A percentile compares a stretch with the other conserved stretches of the same genome.
phyloP scores from a whole-genome alignment of 64 coral and sea anemone genomes.

The Catalaphyllia jardinei region DNA sequence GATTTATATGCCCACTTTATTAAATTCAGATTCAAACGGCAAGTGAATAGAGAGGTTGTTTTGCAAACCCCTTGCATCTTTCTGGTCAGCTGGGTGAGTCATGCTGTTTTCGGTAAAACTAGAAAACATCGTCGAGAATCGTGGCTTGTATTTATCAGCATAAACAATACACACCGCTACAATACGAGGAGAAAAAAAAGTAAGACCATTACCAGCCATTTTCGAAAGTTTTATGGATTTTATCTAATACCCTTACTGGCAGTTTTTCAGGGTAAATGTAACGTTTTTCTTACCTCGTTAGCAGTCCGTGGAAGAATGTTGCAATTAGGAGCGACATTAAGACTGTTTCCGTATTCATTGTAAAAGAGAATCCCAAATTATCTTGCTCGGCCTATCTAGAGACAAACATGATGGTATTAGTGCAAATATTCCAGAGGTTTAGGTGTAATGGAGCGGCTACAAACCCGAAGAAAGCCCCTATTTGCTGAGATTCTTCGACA shows the following conservation, averaged over 20 bases:
- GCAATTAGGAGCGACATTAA: slow-evolving; percentile 8
- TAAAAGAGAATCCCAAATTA: slow-evolving; percentile 1
- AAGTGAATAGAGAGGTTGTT: neutral
- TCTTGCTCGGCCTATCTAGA: neutral
- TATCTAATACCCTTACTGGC: neutral
- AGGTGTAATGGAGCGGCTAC: neutral
- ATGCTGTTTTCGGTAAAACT: slow-evolving; percentile 3
- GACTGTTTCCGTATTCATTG: neutral
- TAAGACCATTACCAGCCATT: neutral
- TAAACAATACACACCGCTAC: neutral
- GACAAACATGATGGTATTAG: neutral
- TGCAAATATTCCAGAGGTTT: neutral
- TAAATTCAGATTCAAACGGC: slow-evolving; percentile 13
- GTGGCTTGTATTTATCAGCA: neutral
- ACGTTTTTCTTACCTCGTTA: slow-evolving; percentile 9
- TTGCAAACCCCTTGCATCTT: neutral
- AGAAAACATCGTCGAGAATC: neutral
- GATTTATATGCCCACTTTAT: neutral
- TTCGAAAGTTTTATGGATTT: neutral
- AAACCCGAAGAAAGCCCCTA: neutral
- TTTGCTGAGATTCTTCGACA: neutral
- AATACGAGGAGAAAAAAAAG: neutral
- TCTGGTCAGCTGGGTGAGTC: neutral
- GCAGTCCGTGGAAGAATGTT: slow-evolving; percentile 24
- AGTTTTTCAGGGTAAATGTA: neutral